Evolutionary conservation across 2,797 vertebrate genomes (phyloP), one percentile per base, ranked within the genome.

Genomic region (Graptemys geographica): DNA sequence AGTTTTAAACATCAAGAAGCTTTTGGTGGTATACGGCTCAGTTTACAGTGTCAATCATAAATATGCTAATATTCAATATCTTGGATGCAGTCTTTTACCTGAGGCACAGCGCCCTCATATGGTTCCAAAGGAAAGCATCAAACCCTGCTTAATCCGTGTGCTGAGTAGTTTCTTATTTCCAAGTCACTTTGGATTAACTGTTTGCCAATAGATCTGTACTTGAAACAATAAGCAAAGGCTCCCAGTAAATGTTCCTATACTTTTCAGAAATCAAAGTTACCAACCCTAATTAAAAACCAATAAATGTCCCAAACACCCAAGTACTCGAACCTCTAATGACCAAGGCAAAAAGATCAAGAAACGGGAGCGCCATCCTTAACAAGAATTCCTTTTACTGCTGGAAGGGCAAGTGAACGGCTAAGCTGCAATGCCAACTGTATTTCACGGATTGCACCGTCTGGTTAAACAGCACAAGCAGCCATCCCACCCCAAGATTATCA

Each of bases 51-150:
- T 90, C 97, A 95, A 87, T 95, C 74, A 1, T 8, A 93, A 81
- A 55, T 56, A 62, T 47, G 83, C 72, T 69, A 87, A 49, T 0
- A 5, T 79, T 44, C 91, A 33, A 92, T 83, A 90, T 55, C 90
- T 84, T 94, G 37, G 86, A 86, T 25, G 1, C 55, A 82, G 84
- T 95, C 31, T 18, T 86, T 90, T 47, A 90, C 95, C 97, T 98
- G 96, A 96, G 94, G 97, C 97, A 97, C 97, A 97, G 97, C 97
- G 96, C 97, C 98, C 97, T 96, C 98, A 96, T 84, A 98, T 87
- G 98, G 98, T 27, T 79, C 84, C 0, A 8, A 62, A 89, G 62
- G 0, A 87, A 90, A 96, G 89, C 52, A 56, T n/a, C 10, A 31
- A 94, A 83, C 28, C 44, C 49, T 2, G 49, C 0, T 51, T 79